Conservation (phyloP, 2,888 invertebrate species). For the Gastracanthus pulcherrimus region DNA sequence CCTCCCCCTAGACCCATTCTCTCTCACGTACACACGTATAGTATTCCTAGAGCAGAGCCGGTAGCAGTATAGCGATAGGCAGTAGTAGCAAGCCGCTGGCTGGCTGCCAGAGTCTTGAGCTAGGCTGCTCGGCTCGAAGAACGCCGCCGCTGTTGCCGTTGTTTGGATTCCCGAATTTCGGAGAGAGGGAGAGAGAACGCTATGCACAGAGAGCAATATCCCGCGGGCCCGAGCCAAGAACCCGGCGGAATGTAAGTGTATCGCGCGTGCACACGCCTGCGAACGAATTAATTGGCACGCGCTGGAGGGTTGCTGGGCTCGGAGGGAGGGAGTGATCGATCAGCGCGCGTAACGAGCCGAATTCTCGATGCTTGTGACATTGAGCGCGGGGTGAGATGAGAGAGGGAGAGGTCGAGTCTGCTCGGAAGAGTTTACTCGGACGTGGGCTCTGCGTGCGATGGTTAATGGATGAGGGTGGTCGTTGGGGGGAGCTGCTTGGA, state of each 20-base stretch:
- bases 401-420: too few relatives aligned
- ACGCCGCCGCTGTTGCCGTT: slow-evolving; percentile 5
- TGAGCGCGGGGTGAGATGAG: too few relatives aligned
- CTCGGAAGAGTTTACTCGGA: too few relatives aligned
- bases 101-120: neutral
- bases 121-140: neutral
- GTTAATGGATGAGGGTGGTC: too few relatives aligned
- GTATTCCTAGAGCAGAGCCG: neutral
- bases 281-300: neutral
- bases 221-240: neutral
- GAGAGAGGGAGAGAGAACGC: neutral
- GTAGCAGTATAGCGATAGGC: neutral
- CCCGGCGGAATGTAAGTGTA: neutral
- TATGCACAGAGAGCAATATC: neutral
- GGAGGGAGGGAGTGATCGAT: neutral
- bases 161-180: slow-evolving; percentile 50
- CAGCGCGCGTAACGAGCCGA: too few relatives aligned
- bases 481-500: too few relatives aligned
- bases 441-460: too few relatives aligned
- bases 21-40: too few relatives aligned
- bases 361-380: too few relatives aligned
- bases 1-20: neutral
- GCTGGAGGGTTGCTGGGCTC: neutral
- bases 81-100: slow-evolving; percentile 11
- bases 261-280: neutral